Base-by-base conservation (phyloP, 1,140 invertebrate genomes). In the Mactra quadrangularis region DNA sequence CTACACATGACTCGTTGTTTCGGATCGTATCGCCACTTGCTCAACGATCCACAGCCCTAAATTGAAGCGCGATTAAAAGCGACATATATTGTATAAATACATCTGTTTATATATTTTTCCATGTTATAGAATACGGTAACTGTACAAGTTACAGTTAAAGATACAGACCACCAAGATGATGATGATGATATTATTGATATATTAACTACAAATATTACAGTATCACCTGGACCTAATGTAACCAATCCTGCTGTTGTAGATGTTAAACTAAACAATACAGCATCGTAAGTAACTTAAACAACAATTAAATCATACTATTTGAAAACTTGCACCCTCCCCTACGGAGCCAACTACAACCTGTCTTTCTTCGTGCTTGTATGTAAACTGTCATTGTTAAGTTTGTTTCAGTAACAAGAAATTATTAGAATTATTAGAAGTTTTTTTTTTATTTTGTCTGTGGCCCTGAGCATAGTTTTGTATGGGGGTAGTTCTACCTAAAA, bases 161-260 rank as follows among this genome's bases (percentile, higher is more conserved):
- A 81, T 29, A 81, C 38, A 31, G 77, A 81, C 35, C 29, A 53
- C 3, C 22, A 52, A n/a, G 66, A 52, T 9, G 33, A 59, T 27
- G 50, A 64, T 6, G 53, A 64, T 6, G 77, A 81, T 45, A 60
- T 81, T n/a, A 71, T 81, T 22, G 77, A 81, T 31, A 25, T 81
- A 2, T 64, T 81, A 9, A 55, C 3, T 9, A n/a, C 22, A 17
- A 68, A 70, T 35, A 57, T 81, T n/a, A 81, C 53, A 25, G 66
- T 81, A 11, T 3, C 17, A 0, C 77, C 77, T 0, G 77, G 77
- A 27, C 35, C 77, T 3, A 81, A 59, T 60, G 52, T 59, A 11
- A 57, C 53, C 27, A 29, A 35, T 25, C 53, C 77, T 27, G 45
- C 27, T 15, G 33, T 27, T 11, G 27, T 62, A 31, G 53, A 81